A percentile compares a stretch with the other conserved stretches of the same genome.
phyloP scores from a whole-genome alignment of 35 echinoderm and acorn worm genomes.

The Lytechinus pictus region DNA sequence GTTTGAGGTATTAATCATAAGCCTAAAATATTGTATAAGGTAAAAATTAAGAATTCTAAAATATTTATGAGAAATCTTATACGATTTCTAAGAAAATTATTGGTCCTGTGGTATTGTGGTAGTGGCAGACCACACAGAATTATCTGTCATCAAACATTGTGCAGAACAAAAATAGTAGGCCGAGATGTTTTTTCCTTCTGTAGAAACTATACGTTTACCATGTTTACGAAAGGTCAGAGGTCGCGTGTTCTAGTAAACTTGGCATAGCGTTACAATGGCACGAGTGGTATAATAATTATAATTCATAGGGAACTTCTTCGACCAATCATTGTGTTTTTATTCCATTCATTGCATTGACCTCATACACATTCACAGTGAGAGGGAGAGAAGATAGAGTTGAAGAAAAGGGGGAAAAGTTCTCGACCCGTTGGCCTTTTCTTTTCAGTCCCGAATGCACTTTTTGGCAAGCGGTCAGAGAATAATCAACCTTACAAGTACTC shows the following conservation, averaged over 20 bases:
- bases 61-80: background rate
- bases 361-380: background rate
- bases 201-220: background rate
- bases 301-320: slow-evolving; percentile 4
- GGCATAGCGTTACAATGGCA: slow-evolving; percentile 16
- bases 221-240: background rate
- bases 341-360: background rate
- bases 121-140: background rate
- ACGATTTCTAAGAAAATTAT: background rate
- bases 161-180: background rate
- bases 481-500: background rate
- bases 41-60: too few relatives aligned
- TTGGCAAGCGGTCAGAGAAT: slow-evolving; percentile 25
- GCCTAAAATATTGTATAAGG: background rate
- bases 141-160: background rate
- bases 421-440: slow-evolving; percentile 19
- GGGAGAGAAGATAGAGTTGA: background rate
- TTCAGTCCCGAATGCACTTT: slow-evolving; percentile 12
- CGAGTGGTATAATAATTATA: background rate
- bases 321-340: background rate
- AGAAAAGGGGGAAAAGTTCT: slow-evolving; percentile 3
- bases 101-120: background rate
- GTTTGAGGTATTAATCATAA: background rate
- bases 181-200: background rate
- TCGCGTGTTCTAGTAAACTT: slow-evolving; percentile 19